Percentiles rank a stretch among this genome's conserved stretches.
Evolutionary conservation across 2,797 vertebrate species (phyloP).

Genomic region (Orientallactaga sibirica): DNA sequence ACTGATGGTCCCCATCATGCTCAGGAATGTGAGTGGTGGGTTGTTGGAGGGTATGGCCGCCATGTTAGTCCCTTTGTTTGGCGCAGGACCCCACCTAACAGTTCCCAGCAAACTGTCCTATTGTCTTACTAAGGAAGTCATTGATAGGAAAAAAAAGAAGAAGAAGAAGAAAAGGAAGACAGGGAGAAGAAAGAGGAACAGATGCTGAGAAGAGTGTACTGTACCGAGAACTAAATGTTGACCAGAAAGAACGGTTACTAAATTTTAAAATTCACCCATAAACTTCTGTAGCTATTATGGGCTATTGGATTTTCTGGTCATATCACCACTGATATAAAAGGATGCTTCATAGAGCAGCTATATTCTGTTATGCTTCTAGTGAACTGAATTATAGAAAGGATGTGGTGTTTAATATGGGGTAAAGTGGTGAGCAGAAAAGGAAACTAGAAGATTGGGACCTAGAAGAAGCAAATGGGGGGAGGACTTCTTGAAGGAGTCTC

Average conservation of each 20-base stretch:
- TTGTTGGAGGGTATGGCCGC: too few species aligned
- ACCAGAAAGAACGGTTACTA: not conserved
- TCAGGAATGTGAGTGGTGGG: too few species aligned
- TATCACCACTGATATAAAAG: not conserved
- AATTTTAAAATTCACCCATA: not conserved
- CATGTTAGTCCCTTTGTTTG: too few species aligned
- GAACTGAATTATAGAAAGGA: not conserved
- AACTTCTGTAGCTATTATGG: not conserved
- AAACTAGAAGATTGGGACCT: not conserved
- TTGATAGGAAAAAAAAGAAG: not conserved
- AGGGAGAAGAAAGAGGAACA: not conserved
- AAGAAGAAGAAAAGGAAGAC: not conserved
- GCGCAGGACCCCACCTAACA: too few species aligned
- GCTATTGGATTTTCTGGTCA: not conserved
- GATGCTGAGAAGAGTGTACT: not conserved
- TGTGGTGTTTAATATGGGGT: not conserved
- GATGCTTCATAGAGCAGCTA: fast-evolving
- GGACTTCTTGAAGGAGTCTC: not conserved
- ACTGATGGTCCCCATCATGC: too few species aligned
- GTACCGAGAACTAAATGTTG: not conserved
- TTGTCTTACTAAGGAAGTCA: not conserved
- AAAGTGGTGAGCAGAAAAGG: not conserved
- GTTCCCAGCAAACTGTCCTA: not conserved
- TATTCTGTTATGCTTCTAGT: not conserved
- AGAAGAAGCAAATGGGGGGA: not conserved